Conservation (phyloP, 2,797 vertebrate genomes). For the Podargus strigoides region DNA sequence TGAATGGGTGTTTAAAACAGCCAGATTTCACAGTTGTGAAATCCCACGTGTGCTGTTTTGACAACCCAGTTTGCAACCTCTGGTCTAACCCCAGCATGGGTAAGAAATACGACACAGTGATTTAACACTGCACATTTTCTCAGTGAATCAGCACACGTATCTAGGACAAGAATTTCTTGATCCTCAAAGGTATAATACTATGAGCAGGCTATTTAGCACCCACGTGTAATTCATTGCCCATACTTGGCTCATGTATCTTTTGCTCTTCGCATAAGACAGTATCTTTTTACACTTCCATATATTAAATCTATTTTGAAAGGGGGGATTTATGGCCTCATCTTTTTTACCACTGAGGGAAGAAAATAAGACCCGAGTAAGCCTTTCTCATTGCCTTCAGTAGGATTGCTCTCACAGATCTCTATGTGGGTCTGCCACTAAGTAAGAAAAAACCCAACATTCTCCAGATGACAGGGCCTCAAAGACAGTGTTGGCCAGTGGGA, state of each 20-base stretch:
- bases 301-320: background rate
- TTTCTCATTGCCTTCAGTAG: background rate
- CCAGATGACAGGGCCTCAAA: background rate
- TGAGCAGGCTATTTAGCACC: background rate
- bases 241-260: background rate
- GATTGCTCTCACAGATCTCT: background rate
- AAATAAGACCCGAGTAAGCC: background rate
- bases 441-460: background rate
- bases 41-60: background rate
- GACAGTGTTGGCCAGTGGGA: background rate
- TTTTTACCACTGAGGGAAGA: background rate
- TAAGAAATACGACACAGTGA: background rate
- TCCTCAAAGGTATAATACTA: background rate
- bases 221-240: background rate
- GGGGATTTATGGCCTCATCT: background rate
- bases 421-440: background rate
- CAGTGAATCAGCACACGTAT: background rate
- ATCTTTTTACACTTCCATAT: background rate
- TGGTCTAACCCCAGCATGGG: background rate
- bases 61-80: background rate
- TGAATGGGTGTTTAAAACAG: background rate
- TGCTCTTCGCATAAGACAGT: background rate
- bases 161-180: background rate
- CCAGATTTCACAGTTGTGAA: background rate
- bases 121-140: background rate